Evolutionary conservation across 2,113 vertebrate species (phyloP).

Genomic region (Romanogobio albipinnatus): DNA sequence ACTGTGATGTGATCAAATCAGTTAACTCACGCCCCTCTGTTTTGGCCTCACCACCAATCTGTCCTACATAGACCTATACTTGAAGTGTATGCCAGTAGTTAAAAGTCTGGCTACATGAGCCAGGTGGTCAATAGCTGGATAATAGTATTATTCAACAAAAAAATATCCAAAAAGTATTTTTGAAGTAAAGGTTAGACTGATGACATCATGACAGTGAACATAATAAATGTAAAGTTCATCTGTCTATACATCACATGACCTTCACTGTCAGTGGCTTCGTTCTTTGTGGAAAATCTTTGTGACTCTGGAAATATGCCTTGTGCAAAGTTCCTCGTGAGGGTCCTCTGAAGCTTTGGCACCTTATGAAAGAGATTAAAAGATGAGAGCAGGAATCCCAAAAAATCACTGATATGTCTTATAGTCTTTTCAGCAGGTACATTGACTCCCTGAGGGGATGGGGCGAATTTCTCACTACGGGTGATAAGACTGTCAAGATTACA

Average conservation of each 20-base stretch:
- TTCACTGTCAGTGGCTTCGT: background rate
- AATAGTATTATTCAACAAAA: background rate
- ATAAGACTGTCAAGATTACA: constrained; percentile 6
- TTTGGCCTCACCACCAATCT: no score
- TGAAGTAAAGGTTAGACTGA: background rate
- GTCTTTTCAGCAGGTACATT: constrained; percentile 34
- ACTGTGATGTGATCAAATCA: no score
- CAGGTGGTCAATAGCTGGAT: background rate
- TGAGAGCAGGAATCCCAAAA: constrained; percentile 41
- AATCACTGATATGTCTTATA: constrained; percentile 40
- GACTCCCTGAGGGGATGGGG: constrained; percentile 28
- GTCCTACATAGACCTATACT: no score
- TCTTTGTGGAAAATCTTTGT: constrained; percentile 11
- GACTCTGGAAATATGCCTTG: constrained; percentile 18
- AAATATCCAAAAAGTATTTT: background rate
- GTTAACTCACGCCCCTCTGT: no score
- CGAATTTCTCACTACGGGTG: background rate
- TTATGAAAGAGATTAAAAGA: constrained; percentile 58
- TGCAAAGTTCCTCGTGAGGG: constrained; percentile 11
- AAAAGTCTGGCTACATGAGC: background rate
- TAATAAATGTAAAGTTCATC: background rate
- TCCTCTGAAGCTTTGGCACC: constrained; percentile 14
- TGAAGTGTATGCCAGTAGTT: background rate
- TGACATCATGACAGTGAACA: constrained; percentile 4
- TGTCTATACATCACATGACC: constrained; percentile 25